Evolutionary conservation across 2,797 vertebrate genomes (phyloP), one percentile per base, ranked within the genome.

Genomic region (Balearica regulorum): DNA sequence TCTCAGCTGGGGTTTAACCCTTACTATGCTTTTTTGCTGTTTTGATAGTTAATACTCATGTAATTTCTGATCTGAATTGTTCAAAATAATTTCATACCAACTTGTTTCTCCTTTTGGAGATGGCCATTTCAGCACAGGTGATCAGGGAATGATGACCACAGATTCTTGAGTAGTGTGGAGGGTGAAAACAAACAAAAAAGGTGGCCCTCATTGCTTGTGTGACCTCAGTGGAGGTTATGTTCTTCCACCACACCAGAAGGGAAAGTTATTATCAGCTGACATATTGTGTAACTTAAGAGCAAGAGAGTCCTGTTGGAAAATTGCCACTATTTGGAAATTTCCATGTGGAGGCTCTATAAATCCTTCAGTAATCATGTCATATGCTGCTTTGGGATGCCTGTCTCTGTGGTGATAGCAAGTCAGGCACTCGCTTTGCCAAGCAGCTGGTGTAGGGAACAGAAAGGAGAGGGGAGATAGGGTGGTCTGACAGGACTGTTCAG

Each of bases 181-280:
- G 13, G 18, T 2, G 2, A 86, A 76, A 86, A 72, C 33, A 70
- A 79, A 75, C 31, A 26, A 55, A 44, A 31, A 90, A 39, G 9
- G 35, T 89, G 61, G 9, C 35, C 6, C 7, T 89, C 1, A 3
- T 60, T 85, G 85, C 51, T 41, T 53, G 11, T 58, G 70, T 89
- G 53, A 64, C 75, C 19, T 54, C 17, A 44, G 44, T 4, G 10
- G 79, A 89, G 79, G 43, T 94, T 85, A 62, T 1, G 1, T 95
- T 95, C 79, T 94, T 93, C 89, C 37, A n/a, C 21, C 49, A 35
- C 71, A 48, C 54, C 84, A 95, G 87, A 87, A 93, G 48, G 90
- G 82, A 96, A 95, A 93, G 79, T 75, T 91, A 87, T 93, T 89
- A 65, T 96, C 89, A 72, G 82, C 87, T 96, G 96, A 93, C 43